Evolutionary conservation across 2,888 invertebrate genomes (phyloP), one percentile per base, ranked within the genome.

Genomic region (Latrodectus hesperus): DNA sequence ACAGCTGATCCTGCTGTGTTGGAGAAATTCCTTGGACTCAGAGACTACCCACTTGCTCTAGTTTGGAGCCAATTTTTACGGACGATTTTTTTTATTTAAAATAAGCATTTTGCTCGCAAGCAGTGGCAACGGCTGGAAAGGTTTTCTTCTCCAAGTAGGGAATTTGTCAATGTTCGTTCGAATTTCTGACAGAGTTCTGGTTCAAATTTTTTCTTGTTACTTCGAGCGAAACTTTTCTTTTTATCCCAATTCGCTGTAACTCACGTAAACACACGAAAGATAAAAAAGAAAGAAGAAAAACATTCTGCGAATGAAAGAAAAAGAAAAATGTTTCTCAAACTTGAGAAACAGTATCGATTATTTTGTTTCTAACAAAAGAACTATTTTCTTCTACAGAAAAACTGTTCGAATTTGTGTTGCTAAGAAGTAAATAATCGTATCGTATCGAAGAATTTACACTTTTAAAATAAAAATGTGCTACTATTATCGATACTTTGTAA

Each of bases 1-100:
- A 86, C 86, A 86, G 81, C 86, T 86, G 86, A 86, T 86, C 81
- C 86, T 76, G 71, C 80, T 85, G 81, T 81, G 60, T 60, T 60
- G 10, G 16, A 60, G n/a, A 60, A 60, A n/a, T 16, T 60, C n/a
- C n/a, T 60, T 60, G 60, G 60, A 60, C 12, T 16, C 60, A 4
- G 60, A 60, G n/a, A 16, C n/a, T 60, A 16, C 60, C n/a, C 60
- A 60, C 14, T 60, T 60, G n/a, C 60, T 12, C n/a, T 60, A 60
- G 83, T 76, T 83, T 83, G 74, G 52, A 55, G 64, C 64, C 80
- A 52, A 80, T 80, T 80, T 80, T 80, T 72, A 53, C 72, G 26
- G 76, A 55, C 49, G 49, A 75, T 83, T 64, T 68, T 55, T 79
- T 67, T 65, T 17, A 17, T 79, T 79, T 72, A 17, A 77, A 68